Base-by-base conservation (phyloP, 2,113 vertebrate species). In the Pterocles gutturalis region DNA sequence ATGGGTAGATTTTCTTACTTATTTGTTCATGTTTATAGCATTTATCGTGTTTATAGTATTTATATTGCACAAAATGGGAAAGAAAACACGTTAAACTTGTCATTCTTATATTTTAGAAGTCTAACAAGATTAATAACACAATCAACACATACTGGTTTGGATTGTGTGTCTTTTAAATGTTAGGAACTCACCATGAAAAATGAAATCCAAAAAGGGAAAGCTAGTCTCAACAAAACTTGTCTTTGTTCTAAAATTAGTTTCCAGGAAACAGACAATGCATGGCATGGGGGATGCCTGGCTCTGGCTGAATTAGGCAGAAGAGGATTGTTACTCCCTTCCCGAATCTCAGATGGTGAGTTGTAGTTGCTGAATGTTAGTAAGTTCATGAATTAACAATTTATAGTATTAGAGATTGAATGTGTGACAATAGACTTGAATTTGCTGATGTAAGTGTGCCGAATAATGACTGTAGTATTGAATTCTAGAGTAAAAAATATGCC, bases 201-300 rank as follows among this genome's bases (percentile, higher is more conserved):
- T 51, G 31, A 79, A 89, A 78, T 45, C 5, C 2, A 1, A 22
- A 81, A 49, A 72, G 22, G 5, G 7, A 20, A 71, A 15, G 6
- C 6, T 41, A 33, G 9, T 83, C 58, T 67, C 55, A 89, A 81
- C 51, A 24, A 28, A 79, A 12, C 7, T 34, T 83, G 14, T 73
- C 11, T 87, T 33, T 96, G 43, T 93, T 86, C 38, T 94, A 9
- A 5, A 66, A 26, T 97, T 55, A 99, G 99, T 97, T 99, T 99
- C 83, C 99, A 99, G 97, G 99, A 99, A 94, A 99, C 99, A 0
- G 99, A 99, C 95, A 99, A 98, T 2, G 98, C 99, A 0, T 99
- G 99, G 99, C 99, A 99, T 8, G 99, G 99, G 0, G 99, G 99
- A 54, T 99, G 99, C 95, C 98, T 99, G 87, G 99, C 99, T 6